Percentiles rank a stretch among this genome's conserved stretches.
phyloP scores from a whole-genome alignment of 2,797 vertebrate species.

The Spea hammondii region DNA sequence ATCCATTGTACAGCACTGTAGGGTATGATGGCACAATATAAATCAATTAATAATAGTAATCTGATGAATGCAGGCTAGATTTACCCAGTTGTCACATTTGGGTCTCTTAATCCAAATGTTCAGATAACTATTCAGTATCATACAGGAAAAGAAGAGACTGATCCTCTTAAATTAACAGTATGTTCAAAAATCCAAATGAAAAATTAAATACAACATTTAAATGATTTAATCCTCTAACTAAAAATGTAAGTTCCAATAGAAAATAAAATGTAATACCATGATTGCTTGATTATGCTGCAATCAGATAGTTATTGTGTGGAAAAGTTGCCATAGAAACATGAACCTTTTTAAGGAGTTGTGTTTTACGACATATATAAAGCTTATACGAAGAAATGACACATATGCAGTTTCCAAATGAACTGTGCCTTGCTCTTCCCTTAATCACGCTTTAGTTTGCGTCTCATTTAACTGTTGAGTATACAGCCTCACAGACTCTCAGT shows the following conservation, averaged over 20 bases:
- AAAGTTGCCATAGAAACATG: neutral
- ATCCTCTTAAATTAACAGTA: neutral
- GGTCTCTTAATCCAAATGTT: neutral
- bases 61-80: no score
- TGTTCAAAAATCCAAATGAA: neutral
- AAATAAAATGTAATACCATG: conserved; percentile 8
- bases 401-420: neutral
- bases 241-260: neutral
- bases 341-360: neutral
- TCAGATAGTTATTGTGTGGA: conserved; percentile 7
- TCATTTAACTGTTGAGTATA: no score
- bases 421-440: no score
- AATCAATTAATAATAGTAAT: no score
- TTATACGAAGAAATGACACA: neutral
- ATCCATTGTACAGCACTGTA: no score
- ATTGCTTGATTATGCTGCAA: conserved; percentile 6
- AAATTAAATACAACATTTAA: neutral
- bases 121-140: neutral
- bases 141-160: neutral
- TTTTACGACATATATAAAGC: neutral
- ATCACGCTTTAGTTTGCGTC: no score
- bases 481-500: no score
- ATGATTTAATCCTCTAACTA: neutral
- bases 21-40: no score
- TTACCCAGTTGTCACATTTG: neutral